phyloP scores from a whole-genome alignment of 2,888 invertebrate genomes.

The Pterobdella sp. region DNA sequence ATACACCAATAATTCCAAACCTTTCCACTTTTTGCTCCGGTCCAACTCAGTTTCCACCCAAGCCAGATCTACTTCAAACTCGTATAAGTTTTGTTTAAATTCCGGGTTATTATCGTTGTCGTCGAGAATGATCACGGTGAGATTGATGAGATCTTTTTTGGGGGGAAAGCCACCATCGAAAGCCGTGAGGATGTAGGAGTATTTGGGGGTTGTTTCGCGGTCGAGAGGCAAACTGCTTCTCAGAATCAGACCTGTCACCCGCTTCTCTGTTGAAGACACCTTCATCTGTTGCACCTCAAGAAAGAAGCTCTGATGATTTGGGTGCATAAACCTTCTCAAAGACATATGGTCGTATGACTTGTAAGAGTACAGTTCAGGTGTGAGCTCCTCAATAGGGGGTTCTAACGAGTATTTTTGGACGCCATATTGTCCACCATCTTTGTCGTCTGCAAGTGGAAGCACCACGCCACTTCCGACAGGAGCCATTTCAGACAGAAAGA shows the following conservation, averaged over 20 bases:
- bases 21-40: neutral
- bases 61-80: neutral
- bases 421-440: slow-evolving; percentile 12
- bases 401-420: slow-evolving; percentile 10
- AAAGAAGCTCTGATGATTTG: slow-evolving; percentile 2
- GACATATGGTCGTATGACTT: neutral
- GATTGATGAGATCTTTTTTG: neutral
- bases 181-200: neutral
- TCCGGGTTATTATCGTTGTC: neutral
- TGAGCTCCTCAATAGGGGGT: neutral
- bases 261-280: too few species aligned
- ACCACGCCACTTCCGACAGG: slow-evolving; percentile 20
- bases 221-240: too few species aligned
- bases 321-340: neutral
- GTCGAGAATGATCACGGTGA: neutral
- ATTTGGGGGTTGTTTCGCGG: neutral
- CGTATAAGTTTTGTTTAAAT: neutral
- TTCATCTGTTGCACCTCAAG: too few species aligned
- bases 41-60: neutral
- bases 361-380: neutral
- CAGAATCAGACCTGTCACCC: too few species aligned
- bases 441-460: slow-evolving; percentile 20
- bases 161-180: slow-evolving; percentile 7
- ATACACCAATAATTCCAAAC: neutral
- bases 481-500: slow-evolving; percentile 18